These are phyloP conservation scores for Marronus borbonicus DNA, from an alignment of 2,888 invertebrate genomes.

Conservation along the genomic window DNA sequence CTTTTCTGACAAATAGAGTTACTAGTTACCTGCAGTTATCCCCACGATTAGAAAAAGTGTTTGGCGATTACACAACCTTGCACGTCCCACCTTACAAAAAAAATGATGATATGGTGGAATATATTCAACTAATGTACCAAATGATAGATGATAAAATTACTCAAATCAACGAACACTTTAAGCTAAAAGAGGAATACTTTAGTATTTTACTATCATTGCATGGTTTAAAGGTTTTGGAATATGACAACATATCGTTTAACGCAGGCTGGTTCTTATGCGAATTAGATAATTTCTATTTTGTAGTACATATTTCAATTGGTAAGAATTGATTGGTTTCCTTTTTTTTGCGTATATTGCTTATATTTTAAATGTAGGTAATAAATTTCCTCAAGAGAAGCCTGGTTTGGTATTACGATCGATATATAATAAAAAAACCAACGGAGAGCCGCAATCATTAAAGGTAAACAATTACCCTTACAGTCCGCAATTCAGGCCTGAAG, in stretches of 20 bases:
- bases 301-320: constrained; percentile 75
- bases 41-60: constrained; percentile 71
- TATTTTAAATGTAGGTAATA: constrained; percentile 58
- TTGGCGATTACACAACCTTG: constrained; percentile 68
- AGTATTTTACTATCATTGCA: constrained; percentile 68
- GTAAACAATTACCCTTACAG: constrained; percentile 64
- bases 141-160: constrained; percentile 73
- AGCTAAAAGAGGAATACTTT: constrained; percentile 70
- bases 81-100: constrained; percentile 70
- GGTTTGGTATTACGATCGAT: constrained; percentile 73
- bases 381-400: constrained; percentile 75
- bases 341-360: background rate
- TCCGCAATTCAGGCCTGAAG: constrained; percentile 60
- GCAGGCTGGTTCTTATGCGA: constrained; percentile 76
- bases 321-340: constrained; percentile 55
- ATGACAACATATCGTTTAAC: constrained; percentile 69
- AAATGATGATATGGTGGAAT: constrained; percentile 71
- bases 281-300: constrained; percentile 77
- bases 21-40: constrained; percentile 71
- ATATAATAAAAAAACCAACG: constrained; percentile 68
- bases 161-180: constrained; percentile 63
- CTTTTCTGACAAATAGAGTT: constrained; percentile 63
- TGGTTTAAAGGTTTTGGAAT: constrained; percentile 71
- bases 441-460: constrained; percentile 52
- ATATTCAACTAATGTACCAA: constrained; percentile 74